Conservation (phyloP, 2,113 vertebrate genomes). For the Cyphomyrus plagiostoma region DNA sequence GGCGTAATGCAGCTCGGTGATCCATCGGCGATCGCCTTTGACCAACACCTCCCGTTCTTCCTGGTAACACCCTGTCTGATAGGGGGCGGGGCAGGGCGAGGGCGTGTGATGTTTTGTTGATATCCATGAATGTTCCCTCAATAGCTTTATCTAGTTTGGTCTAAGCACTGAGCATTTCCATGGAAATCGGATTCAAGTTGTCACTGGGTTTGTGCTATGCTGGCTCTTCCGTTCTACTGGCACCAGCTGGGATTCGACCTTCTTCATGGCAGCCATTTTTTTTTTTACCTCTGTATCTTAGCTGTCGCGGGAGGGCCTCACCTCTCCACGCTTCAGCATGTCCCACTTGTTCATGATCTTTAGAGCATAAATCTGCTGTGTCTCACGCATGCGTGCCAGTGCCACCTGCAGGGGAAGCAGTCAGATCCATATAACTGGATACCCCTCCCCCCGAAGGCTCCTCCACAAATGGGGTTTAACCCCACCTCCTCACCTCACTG, state of each 20-base stretch:
- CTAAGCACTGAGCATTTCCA: neutral
- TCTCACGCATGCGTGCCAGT: slow-evolving; percentile 66
- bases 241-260: neutral
- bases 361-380: slow-evolving; percentile 73
- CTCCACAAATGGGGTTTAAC: neutral
- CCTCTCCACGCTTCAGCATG: slow-evolving; percentile 74
- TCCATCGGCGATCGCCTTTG: slow-evolving; percentile 72
- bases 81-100: neutral
- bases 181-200: neutral
- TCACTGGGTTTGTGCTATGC: neutral
- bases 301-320: slow-evolving; percentile 35
- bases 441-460: neutral
- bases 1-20: slow-evolving; percentile 76
- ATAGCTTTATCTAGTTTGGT: neutral
- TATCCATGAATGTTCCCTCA: neutral
- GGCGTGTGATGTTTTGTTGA: neutral
- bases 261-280: neutral
- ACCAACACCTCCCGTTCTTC: slow-evolving; percentile 78
- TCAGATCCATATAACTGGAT: neutral
- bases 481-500: slow-evolving; percentile 69
- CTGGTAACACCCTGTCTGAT: slow-evolving; percentile 73
- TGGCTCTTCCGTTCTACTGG: neutral
- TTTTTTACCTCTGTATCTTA: neutral
- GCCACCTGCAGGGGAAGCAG: slow-evolving; percentile 58
- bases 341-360: slow-evolving; percentile 88